Conservation (phyloP, 2,888 invertebrate genomes). For the Rhagonycha fulva region DNA sequence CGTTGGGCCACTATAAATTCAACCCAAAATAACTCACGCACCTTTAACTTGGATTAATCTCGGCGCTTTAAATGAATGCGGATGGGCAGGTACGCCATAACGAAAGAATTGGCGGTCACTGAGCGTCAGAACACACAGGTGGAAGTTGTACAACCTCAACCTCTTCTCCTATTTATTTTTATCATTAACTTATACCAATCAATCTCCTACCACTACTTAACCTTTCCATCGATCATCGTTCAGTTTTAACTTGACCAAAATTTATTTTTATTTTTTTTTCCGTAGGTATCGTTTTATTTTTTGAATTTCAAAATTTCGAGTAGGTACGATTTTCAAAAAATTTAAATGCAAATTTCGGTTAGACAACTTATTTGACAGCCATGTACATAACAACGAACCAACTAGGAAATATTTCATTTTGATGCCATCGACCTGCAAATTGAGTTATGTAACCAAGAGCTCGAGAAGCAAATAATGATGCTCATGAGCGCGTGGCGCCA, state of each 20-base stretch:
- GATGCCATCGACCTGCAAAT: not conserved
- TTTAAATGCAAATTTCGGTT: not conserved
- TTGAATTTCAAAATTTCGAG: not conserved
- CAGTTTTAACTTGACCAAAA: not conserved
- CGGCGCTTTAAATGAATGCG: slow-evolving; percentile 4
- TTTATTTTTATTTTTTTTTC: not conserved
- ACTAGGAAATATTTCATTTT: not conserved
- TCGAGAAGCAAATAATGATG: too few species aligned
- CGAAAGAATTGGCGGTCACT: slow-evolving; percentile 11
- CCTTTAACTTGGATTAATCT: slow-evolving; percentile 2
- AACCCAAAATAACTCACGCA: slow-evolving; percentile 25
- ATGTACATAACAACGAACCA: not conserved
- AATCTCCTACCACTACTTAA: not conserved
- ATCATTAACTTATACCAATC: slow-evolving; percentile 6
- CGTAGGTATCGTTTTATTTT: not conserved
- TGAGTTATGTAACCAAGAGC: not conserved
- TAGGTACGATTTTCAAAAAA: not conserved
- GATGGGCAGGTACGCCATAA: slow-evolving; percentile 22
- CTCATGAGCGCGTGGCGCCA: not conserved
- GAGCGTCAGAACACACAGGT: slow-evolving; percentile 24
- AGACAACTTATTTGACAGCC: not conserved
- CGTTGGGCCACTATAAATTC: slow-evolving; percentile 14
- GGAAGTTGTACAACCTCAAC: slow-evolving; percentile 25
- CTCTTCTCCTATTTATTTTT: slow-evolving; percentile 18
- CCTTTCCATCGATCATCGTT: not conserved